phyloP scores from a whole-genome alignment of 2,113 vertebrate genomes.

The Thermophis baileyi region DNA sequence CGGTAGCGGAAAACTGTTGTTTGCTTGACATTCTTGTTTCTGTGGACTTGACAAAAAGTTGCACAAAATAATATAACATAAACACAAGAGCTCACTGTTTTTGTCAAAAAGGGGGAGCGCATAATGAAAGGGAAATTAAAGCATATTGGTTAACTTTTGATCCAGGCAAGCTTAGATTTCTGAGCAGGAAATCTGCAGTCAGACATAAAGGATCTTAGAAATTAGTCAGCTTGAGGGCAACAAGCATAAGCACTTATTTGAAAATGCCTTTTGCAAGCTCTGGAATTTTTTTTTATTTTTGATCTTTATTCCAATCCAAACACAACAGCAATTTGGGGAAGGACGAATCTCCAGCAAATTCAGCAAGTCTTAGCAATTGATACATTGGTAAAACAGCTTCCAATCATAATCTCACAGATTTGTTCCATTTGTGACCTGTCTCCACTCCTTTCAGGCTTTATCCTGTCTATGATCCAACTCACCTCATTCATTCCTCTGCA shows the following conservation, averaged over 20 bases:
- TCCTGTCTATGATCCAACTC: not conserved
- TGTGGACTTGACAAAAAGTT: not conserved
- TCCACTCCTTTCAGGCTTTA: not conserved
- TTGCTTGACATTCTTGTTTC: not conserved
- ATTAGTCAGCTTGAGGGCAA: not conserved
- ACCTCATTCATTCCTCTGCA: not conserved
- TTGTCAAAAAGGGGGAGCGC: not conserved
- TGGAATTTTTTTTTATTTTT: not conserved
- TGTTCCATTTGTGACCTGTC: not conserved
- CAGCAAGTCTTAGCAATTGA: not conserved
- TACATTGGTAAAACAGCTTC: not conserved
- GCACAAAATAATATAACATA: not conserved
- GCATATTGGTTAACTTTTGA: not conserved
- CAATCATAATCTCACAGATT: not conserved
- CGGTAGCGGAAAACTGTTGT: not conserved
- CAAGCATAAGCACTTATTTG: not conserved
- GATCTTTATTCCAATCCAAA: not conserved
- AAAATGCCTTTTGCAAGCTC: not conserved
- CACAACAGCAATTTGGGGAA: not conserved
- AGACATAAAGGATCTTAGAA: not conserved
- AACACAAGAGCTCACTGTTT: not conserved
- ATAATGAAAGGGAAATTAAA: not conserved
- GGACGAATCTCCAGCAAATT: not conserved
- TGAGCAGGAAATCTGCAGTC: not conserved
- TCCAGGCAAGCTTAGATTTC: not conserved